Percentiles rank a stretch among this genome's conserved stretches.
These are phyloP conservation scores for Uloborus diversus DNA, from an alignment of 1,140 invertebrate species.

Conservation along the genomic window DNA sequence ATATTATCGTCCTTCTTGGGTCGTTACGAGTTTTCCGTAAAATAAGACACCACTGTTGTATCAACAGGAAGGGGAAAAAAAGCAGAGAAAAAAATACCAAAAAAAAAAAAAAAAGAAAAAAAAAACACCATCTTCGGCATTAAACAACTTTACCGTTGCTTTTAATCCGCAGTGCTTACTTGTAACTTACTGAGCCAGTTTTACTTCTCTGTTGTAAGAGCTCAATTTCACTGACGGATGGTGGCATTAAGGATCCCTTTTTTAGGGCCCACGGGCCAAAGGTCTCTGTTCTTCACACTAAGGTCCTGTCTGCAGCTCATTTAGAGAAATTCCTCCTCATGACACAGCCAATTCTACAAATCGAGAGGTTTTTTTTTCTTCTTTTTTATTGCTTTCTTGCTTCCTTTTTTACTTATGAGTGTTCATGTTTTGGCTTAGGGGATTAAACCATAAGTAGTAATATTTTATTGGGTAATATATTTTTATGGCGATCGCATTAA, in stretches of 20 bases:
- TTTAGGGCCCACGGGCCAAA: background rate
- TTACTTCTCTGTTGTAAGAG: background rate
- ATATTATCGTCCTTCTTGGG: too few species aligned
- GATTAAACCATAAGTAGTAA: background rate
- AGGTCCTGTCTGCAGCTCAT: slow-evolving; percentile 8
- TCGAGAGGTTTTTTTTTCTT: too few species aligned
- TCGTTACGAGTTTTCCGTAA: too few species aligned
- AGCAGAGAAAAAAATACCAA: too few species aligned
- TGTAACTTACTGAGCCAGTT: background rate
- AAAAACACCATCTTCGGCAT: too few species aligned
- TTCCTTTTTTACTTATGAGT: background rate
- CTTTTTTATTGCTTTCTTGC: too few species aligned
- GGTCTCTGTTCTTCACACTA: slow-evolving; percentile 7
- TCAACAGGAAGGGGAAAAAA: too few species aligned
- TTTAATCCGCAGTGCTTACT: background rate
- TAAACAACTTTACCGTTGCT: too few species aligned
- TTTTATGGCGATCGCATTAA: background rate
- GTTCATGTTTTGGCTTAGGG: background rate
- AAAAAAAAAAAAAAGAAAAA: too few species aligned
- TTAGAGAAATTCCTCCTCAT: background rate
- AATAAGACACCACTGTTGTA: too few species aligned
- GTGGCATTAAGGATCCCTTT: background rate
- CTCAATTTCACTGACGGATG: slow-evolving; percentile 19
- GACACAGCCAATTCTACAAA: background rate
- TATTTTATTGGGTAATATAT: background rate